phyloP scores from a whole-genome alignment of 2,797 vertebrate species.

The Liasis olivaceus region DNA sequence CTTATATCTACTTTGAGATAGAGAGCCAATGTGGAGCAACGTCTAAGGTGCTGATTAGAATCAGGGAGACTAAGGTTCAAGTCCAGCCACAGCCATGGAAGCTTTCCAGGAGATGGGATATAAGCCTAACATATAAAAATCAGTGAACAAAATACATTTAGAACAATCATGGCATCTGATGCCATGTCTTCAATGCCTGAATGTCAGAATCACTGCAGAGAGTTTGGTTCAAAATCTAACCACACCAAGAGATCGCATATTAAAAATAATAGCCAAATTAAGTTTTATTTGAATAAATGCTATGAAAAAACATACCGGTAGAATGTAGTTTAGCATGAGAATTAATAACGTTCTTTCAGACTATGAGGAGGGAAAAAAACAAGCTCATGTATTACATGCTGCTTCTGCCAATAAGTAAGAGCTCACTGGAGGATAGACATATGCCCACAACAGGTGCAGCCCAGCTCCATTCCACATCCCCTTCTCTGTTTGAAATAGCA shows the following conservation, averaged over 20 bases:
- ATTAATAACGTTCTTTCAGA: not conserved
- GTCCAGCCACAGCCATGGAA: not conserved
- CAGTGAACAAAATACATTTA: not conserved
- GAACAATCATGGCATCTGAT: not conserved
- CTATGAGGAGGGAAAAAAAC: not conserved
- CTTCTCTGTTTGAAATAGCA: constrained; percentile 19
- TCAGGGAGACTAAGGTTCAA: not conserved
- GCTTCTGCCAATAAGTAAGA: constrained; percentile 16
- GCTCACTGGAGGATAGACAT: constrained; percentile 23
- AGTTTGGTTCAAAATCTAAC: constrained; percentile 1
- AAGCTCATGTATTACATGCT: constrained; percentile 3
- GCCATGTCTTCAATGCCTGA: not conserved
- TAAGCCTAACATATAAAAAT: not conserved
- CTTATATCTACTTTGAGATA: rapidly evolving
- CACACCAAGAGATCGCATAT: not conserved
- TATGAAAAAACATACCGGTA: not conserved
- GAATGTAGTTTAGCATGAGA: not conserved
- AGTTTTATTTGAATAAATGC: not conserved
- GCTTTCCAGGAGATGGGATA: not conserved
- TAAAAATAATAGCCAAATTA: not conserved
- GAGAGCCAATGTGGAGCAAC: not conserved
- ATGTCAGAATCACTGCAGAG: not conserved
- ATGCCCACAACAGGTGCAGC: constrained; percentile 67
- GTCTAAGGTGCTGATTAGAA: not conserved
- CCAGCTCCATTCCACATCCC: constrained; percentile 21